A percentile compares a stretch with the other conserved stretches of the same genome.
These are phyloP conservation scores for Potamarius usumacintae DNA, from an alignment of 2,113 vertebrate species.

Conservation along the genomic window DNA sequence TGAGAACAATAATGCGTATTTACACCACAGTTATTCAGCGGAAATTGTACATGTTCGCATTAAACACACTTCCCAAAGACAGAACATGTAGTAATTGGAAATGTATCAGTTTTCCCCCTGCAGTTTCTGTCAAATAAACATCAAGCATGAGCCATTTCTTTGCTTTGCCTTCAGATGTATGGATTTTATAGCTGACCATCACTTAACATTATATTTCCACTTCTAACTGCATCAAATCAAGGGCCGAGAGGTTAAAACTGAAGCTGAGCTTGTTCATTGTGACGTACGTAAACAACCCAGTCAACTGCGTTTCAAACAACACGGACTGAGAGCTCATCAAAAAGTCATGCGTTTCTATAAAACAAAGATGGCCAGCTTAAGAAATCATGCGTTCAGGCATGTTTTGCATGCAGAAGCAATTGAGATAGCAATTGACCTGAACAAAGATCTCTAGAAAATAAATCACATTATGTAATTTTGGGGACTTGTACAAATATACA, in stretches of 20 bases:
- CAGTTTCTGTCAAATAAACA: not conserved
- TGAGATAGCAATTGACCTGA: conserved; percentile 4
- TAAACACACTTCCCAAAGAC: conserved; percentile 9
- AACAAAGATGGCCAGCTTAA: conserved; percentile 15
- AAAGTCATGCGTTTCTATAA: conserved; percentile 42
- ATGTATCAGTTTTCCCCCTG: not conserved
- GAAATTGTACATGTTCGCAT: conserved; percentile 4
- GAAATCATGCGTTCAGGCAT: conserved; percentile 31
- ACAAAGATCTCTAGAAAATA: conserved; percentile 14
- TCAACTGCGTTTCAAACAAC: not conserved
- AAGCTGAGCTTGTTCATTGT: not conserved
- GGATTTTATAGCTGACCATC: not conserved
- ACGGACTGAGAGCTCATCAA: conserved; percentile 1
- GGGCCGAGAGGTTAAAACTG: not conserved
- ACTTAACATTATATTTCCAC: not conserved
- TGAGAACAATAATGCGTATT: conserved; percentile 34
- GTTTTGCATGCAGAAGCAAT: conserved; percentile 32
- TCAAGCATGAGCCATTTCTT: not conserved
- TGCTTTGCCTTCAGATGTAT: not conserved
- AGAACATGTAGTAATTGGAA: not conserved
- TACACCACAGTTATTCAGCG: conserved; percentile 44
- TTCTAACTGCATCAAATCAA: not conserved
- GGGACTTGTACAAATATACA: conserved; percentile 43
- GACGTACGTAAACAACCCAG: not conserved
- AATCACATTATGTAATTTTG: conserved; percentile 20